These are phyloP conservation scores for Gnatocerus cornutus DNA, from an alignment of 2,888 invertebrate genomes.

Conservation along the genomic window DNA sequence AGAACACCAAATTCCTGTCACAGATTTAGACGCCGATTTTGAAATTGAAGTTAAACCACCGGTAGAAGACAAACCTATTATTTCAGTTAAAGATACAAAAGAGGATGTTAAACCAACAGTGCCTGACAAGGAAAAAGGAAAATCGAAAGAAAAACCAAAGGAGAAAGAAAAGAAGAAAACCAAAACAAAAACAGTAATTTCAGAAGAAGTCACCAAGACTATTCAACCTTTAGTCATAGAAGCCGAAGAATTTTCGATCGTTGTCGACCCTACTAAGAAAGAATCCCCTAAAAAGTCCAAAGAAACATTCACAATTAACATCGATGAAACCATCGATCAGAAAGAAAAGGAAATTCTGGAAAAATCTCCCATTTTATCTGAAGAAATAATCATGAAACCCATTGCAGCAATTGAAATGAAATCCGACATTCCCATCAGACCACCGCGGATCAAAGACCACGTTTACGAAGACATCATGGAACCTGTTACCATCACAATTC, in stretches of 20 bases:
- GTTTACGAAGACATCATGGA: conserved; percentile 63
- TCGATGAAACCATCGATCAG: conserved; percentile 60
- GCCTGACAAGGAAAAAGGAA: conserved; percentile 47
- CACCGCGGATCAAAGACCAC: conserved; percentile 59
- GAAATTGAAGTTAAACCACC: not conserved
- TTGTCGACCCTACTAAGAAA: conserved; percentile 63
- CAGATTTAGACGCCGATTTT: conserved; percentile 52
- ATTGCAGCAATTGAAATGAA: conserved; percentile 50
- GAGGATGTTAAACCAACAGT: conserved; percentile 24
- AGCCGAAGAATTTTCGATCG: conserved; percentile 65
- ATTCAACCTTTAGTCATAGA: conserved; percentile 65
- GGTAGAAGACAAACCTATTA: conserved; percentile 56
- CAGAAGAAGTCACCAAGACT: conserved; percentile 64
- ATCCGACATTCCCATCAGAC: conserved; percentile 53
- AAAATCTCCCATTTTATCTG: conserved; percentile 61
- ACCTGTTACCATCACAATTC: conserved; percentile 49
- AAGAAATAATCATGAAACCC: conserved; percentile 60
- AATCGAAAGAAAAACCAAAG: conserved; percentile 54
- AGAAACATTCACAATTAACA: conserved; percentile 63
- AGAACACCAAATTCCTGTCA: conserved; percentile 48
- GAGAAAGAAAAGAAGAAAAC: conserved; percentile 56
- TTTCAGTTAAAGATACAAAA: conserved; percentile 52
- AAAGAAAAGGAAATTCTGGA: conserved; percentile 61
- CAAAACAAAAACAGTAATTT: conserved; percentile 58
- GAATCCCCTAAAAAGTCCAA: conserved; percentile 62